phyloP scores from a whole-genome alignment of 2,113 vertebrate genomes.

The Scophthalmus maximus region DNA sequence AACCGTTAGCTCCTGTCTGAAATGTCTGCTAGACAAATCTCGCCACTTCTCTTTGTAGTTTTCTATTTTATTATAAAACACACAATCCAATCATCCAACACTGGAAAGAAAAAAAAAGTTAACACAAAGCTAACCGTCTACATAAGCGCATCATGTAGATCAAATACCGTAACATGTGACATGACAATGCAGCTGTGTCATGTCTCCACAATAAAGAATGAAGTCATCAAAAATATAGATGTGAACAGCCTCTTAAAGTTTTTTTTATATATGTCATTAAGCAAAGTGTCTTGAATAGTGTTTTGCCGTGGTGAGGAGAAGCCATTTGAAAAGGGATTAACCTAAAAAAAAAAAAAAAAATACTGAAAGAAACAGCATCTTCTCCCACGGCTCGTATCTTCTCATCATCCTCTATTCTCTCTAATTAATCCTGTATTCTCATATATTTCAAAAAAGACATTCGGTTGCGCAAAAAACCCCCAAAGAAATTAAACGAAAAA shows the following conservation, averaged over 20 bases:
- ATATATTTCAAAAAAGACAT: conserved; percentile 74
- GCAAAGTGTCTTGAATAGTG: conserved; percentile 75
- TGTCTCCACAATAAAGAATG: conserved; percentile 55
- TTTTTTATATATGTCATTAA: conserved; percentile 55
- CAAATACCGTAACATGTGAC: conserved; percentile 44
- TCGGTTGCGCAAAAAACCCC: conserved; percentile 58
- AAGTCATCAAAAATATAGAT: conserved; percentile 78
- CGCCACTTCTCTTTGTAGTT: conserved; percentile 64
- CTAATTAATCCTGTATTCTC: conserved; percentile 46
- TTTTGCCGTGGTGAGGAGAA: conserved; percentile 65
- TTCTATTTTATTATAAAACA: conserved; percentile 71
- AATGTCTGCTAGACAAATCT: conserved; percentile 44
- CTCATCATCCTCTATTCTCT: conserved; percentile 60
- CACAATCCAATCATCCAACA: conserved; percentile 70
- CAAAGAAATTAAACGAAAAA: conserved; percentile 26
- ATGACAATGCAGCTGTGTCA: conserved; percentile 35
- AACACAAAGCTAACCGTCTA: conserved; percentile 54
- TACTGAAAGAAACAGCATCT: conserved; percentile 58
- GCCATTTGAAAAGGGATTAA: conserved; percentile 72
- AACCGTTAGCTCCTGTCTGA: conserved; percentile 46
- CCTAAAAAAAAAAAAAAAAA: conserved; percentile 49
- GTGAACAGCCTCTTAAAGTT: conserved; percentile 76
- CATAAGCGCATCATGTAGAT: conserved; percentile 55
- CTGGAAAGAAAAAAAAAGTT: conserved; percentile 6
- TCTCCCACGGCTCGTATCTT: conserved; percentile 52